A percentile compares a stretch with the other conserved stretches of the same genome.
phyloP scores from a whole-genome alignment of 23 tunicate species.

The Clavelina lepadiformis region DNA sequence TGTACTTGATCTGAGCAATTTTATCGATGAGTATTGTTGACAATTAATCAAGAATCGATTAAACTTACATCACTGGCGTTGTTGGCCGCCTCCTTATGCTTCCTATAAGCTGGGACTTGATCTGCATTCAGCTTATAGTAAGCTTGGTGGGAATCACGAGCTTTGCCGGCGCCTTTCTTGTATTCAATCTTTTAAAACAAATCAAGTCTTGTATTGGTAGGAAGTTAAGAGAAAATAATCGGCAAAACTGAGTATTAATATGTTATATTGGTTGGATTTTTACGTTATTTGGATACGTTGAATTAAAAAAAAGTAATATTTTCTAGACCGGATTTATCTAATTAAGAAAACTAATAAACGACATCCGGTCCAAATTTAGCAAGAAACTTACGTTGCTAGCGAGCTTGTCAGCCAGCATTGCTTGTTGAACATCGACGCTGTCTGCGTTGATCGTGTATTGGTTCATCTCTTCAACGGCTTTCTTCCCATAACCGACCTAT shows the following conservation, averaged over 20 bases:
- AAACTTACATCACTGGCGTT: constrained; percentile 70
- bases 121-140: constrained; percentile 48
- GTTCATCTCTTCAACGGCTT: constrained; percentile 34
- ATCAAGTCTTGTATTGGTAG: background rate
- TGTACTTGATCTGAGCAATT: constrained; percentile 47
- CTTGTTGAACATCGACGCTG: constrained; percentile 54
- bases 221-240: background rate
- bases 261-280: background rate
- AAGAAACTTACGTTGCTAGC: constrained; percentile 65
- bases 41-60: background rate
- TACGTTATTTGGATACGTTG: too few species aligned
- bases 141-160: constrained; percentile 27
- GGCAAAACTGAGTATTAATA: background rate
- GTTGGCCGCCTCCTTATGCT: constrained; percentile 31
- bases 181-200: constrained; percentile 55
- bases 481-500: constrained; percentile 52
- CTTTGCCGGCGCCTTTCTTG: constrained; percentile 59
- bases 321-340: too few species aligned
- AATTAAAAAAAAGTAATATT: too few species aligned
- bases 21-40: background rate
- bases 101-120: constrained; percentile 51
- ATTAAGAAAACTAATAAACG: too few species aligned
- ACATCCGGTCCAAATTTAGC: too few species aligned
- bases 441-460: constrained; percentile 33
- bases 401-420: constrained; percentile 46